phyloP scores from a whole-genome alignment of 2,888 invertebrate genomes.

The Acrobasis repandana region DNA sequence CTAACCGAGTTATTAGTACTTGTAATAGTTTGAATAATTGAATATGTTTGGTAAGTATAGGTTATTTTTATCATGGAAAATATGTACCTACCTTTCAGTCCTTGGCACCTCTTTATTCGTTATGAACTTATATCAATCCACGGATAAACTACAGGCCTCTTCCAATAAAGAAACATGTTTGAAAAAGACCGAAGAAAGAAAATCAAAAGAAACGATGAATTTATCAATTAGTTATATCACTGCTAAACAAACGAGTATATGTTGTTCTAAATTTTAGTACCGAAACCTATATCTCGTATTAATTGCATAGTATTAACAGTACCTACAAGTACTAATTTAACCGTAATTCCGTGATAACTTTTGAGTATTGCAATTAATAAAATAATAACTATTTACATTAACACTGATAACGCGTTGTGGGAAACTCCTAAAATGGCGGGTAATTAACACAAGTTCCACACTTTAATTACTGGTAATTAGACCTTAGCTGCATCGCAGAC shows the following conservation, averaged over 20 bases:
- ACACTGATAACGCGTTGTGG: constrained; percentile 9
- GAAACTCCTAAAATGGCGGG: constrained; percentile 4
- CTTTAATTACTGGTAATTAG: constrained; percentile 9
- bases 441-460: constrained; percentile 6
- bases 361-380: constrained; percentile 1
- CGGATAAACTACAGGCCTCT: too few species aligned
- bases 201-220: too few species aligned
- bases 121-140: too few species aligned
- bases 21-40: not conserved
- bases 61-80: too few species aligned
- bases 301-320: too few species aligned
- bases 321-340: not conserved
- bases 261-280: not conserved
- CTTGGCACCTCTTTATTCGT: not conserved
- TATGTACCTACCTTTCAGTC: too few species aligned
- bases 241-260: too few species aligned
- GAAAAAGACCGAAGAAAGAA: too few species aligned
- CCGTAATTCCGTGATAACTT: not conserved
- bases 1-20: constrained; percentile 9
- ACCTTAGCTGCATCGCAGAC: not conserved
- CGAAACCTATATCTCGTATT: too few species aligned
- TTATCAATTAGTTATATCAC: too few species aligned
- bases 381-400: constrained; percentile 10
- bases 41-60: not conserved
- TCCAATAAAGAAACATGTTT: too few species aligned